Base-by-base conservation (phyloP, 53 echinoderm and acorn worm species). In the Paracentrotus lividus region DNA sequence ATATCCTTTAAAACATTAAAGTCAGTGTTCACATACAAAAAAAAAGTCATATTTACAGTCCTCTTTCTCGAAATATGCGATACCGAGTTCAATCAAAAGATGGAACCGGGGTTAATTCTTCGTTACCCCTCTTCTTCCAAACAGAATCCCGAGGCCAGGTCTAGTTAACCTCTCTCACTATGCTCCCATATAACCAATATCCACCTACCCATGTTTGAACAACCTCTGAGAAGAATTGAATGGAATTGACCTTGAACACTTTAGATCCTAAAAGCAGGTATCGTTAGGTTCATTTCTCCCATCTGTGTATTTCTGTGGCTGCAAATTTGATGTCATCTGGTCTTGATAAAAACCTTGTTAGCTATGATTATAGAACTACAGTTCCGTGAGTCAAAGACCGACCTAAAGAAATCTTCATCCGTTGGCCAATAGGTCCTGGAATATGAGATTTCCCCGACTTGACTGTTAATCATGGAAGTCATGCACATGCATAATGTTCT, bases 141-240 rank as follows among this genome's bases (percentile, higher is more conserved):
- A 47, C 72, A 72, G 15, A 51, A 47, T 47, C 85, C 27, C 27
- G 49, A 85, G 51, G 85, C 47, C 51, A 85, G 29, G n/a, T 31
- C 85, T 31, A 85, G 85, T 85, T 85, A 85, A 85, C 85, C 85
- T 85, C 36, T 38, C 72, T 20, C 72, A 20, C 36, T 72, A 72
- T 72, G 72, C 18, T 18, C 32, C 72, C 72, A 40, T 67, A 67
- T 9, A 67, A 67, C 29, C 33, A 67, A 32, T 67, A 67, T 40
- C 72, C 72, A 16, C 72, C 20, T 36, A 72, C 72, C 40, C 38
- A 40, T 20, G 72, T 72, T 40, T 36, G 14, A 72, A 72, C 18
- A 1, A 40, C 72, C 40, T 72, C 40, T 72, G 18, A 72, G 5
- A 40, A 6, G 72, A 72, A 10, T 18, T 38, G 72, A 72, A 72